These are phyloP conservation scores for Hephaestus fuliginosus DNA, from an alignment of 2,797 vertebrate species.

Conservation along the genomic window DNA sequence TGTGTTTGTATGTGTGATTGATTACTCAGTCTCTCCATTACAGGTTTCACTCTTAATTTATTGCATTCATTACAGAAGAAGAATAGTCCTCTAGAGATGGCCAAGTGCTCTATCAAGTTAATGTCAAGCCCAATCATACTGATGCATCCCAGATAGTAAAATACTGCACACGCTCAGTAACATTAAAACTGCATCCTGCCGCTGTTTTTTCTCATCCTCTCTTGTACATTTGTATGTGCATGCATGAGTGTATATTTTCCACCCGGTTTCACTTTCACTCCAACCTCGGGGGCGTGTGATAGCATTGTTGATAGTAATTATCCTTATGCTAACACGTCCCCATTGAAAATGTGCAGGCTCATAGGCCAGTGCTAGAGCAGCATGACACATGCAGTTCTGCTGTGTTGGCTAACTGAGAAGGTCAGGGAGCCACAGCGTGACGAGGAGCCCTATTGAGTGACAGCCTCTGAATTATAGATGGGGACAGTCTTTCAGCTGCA, in stretches of 20 bases:
- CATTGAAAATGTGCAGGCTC: conserved; percentile 11
- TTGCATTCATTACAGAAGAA: conserved; percentile 15
- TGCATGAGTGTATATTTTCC: conserved; percentile 53
- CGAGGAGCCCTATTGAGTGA: conserved; percentile 65
- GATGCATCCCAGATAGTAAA: background rate
- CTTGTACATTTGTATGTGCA: background rate
- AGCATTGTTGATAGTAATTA: conserved; percentile 42
- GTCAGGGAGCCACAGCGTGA: conserved; percentile 70
- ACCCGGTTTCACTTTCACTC: conserved; percentile 55
- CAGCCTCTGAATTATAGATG: conserved; percentile 76
- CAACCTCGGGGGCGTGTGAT: conserved; percentile 5
- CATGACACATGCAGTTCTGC: conserved; percentile 24
- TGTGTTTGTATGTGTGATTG: conserved; percentile 21
- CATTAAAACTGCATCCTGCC: background rate
- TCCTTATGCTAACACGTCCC: conserved; percentile 29
- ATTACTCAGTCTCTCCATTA: conserved; percentile 23
- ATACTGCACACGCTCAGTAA: conserved; percentile 8
- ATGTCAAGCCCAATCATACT: background rate
- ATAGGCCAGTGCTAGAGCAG: conserved; percentile 19
- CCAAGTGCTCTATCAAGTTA: conserved; percentile 20
- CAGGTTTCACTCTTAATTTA: conserved; percentile 29
- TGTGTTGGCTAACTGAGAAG: conserved; percentile 55
- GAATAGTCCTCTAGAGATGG: conserved; percentile 12
- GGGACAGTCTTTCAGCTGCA: conserved; percentile 65
- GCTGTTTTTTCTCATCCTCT: background rate